Conservation (phyloP, 2,797 vertebrate species). For the Cephalopachus bancanus region DNA sequence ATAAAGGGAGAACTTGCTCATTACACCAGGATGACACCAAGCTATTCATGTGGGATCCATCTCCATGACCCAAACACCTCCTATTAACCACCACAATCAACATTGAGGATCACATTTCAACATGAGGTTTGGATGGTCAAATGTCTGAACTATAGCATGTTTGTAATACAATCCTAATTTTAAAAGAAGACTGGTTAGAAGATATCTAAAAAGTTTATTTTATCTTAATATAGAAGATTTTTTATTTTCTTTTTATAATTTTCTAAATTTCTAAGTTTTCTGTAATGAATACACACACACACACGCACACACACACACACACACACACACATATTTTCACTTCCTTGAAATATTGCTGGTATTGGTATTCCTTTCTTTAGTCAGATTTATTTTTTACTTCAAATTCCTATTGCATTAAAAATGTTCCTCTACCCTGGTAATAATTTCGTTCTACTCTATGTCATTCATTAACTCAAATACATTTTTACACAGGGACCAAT, state of each 20-base stretch:
- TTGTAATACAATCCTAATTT: background rate
- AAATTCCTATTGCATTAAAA: background rate
- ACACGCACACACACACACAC: no score
- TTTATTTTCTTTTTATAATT: background rate
- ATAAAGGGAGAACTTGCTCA: background rate
- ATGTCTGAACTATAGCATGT: background rate
- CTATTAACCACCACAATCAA: background rate
- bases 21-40: background rate
- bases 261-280: background rate
- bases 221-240: background rate
- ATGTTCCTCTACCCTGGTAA: background rate
- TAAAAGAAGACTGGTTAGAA: background rate
- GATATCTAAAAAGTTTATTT: background rate
- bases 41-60: background rate
- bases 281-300: background rate
- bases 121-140: background rate
- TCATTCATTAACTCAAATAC: conserved; percentile 4
- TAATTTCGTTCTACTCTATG: background rate
- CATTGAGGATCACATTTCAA: background rate
- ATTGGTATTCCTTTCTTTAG: background rate
- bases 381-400: background rate
- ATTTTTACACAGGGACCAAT: background rate
- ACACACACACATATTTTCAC: background rate
- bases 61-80: background rate
- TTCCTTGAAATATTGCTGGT: background rate